phyloP scores from a whole-genome alignment of 2,888 invertebrate genomes.

The Sussaba pulchella region DNA sequence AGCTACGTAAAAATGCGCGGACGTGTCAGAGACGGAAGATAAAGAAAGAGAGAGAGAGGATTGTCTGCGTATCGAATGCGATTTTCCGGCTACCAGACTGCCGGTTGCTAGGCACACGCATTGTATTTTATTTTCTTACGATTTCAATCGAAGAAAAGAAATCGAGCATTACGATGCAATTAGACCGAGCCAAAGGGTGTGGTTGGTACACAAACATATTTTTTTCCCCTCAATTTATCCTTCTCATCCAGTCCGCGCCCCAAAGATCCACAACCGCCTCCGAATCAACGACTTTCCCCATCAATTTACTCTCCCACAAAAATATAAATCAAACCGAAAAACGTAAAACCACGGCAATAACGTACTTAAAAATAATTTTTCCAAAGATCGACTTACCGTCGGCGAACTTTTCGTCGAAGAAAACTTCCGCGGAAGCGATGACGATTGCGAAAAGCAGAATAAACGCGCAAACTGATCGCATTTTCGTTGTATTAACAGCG shows the following conservation, averaged over 20 bases:
- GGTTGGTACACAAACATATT: constrained; percentile 65
- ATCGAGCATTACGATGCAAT: too few relatives aligned
- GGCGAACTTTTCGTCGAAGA: constrained; percentile 92
- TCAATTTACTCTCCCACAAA: too few relatives aligned
- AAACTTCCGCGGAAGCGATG: constrained; percentile 89
- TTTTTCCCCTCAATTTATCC: not conserved
- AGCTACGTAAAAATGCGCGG: too few relatives aligned
- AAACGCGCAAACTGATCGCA: constrained; percentile 86
- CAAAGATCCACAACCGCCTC: constrained; percentile 43
- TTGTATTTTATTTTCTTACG: too few relatives aligned
- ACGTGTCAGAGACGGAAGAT: too few relatives aligned
- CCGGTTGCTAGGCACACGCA: constrained; percentile 59
- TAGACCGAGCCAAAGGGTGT: constrained; percentile 68
- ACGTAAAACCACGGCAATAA: too few relatives aligned
- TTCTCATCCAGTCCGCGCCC: too few relatives aligned
- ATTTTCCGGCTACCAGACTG: constrained; percentile 7
- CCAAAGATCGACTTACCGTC: constrained; percentile 89
- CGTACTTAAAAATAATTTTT: too few relatives aligned
- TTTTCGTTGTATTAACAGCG: constrained; percentile 74
- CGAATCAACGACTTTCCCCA: not conserved
- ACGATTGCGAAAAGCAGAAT: constrained; percentile 87
- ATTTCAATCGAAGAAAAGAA: too few relatives aligned
- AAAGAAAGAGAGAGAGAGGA: too few relatives aligned
- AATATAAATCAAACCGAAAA: too few relatives aligned
- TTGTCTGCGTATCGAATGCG: constrained; percentile 46